These are phyloP conservation scores for Cyprinodon tularosa DNA, from an alignment of 2,113 vertebrate genomes.

Conservation along the genomic window DNA sequence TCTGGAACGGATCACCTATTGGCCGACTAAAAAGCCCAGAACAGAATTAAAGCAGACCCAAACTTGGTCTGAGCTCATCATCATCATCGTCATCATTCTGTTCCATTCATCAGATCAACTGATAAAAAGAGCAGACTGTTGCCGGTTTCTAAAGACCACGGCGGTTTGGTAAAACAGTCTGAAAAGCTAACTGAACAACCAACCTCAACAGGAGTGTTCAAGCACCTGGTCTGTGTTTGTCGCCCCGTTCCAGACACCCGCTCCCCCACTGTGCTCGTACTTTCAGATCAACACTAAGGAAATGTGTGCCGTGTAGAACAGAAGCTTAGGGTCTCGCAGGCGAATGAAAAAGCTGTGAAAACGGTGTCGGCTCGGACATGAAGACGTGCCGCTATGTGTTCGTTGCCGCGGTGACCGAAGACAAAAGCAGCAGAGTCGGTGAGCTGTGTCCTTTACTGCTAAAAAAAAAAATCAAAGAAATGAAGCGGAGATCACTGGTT, in stretches of 20 bases:
- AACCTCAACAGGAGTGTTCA: not conserved
- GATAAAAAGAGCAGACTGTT: not conserved
- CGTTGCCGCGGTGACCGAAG: not conserved
- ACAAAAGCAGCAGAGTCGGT: not conserved
- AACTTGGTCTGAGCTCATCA: not conserved
- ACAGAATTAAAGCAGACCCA: not conserved
- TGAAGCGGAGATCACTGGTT: conserved; percentile 27
- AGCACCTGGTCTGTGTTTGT: not conserved
- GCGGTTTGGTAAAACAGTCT: not conserved
- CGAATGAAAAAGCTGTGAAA: not conserved
- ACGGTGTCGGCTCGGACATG: not conserved
- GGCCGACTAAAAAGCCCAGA: too few relatives aligned
- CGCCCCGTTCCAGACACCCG: not conserved
- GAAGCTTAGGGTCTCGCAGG: not conserved
- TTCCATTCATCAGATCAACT: not conserved
- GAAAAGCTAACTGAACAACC: not conserved
- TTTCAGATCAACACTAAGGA: conserved; percentile 5
- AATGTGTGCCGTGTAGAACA: not conserved
- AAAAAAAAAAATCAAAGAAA: not conserved
- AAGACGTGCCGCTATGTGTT: not conserved
- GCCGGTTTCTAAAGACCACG: not conserved
- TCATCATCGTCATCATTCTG: not conserved
- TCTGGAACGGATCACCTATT: not conserved
- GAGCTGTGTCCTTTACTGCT: not conserved
- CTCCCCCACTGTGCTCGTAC: not conserved